phyloP scores from a whole-genome alignment of 2,797 vertebrate species.

The Agapornis canus region DNA sequence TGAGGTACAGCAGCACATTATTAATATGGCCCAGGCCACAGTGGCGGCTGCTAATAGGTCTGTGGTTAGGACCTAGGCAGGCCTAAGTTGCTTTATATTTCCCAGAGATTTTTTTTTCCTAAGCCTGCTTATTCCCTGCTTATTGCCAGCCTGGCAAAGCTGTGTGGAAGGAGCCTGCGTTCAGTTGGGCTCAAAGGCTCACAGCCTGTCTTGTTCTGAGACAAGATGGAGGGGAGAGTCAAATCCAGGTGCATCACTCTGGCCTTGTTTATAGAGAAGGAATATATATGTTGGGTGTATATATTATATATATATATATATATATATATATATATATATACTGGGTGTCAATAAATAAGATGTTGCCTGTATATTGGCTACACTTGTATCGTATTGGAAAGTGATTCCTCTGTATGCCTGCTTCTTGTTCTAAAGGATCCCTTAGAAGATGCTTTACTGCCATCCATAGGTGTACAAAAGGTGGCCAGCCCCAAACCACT shows the following conservation, averaged over 20 bases:
- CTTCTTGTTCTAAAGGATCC: neutral
- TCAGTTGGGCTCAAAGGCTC: neutral
- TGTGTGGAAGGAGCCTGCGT: neutral
- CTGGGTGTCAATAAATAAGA: neutral
- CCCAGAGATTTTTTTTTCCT: neutral
- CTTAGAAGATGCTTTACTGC: neutral
- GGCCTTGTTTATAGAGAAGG: neutral
- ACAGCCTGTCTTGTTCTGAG: neutral
- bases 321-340: neutral
- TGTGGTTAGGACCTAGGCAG: slow-evolving; percentile 45
- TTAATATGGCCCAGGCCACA: slow-evolving; percentile 50
- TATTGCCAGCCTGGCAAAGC: neutral
- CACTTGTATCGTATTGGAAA: neutral
- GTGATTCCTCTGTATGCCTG: neutral
- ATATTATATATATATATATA: neutral
- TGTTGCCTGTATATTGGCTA: neutral
- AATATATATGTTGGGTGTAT: neutral
- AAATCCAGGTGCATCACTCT: neutral
- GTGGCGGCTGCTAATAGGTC: slow-evolving; percentile 49
- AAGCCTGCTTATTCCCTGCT: neutral
- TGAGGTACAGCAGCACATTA: slow-evolving; percentile 22
- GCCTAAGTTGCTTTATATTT: neutral
- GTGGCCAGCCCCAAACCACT: neutral
- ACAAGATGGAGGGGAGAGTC: neutral
- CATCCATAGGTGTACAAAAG: neutral